Percentiles rank a stretch among this genome's conserved stretches.
Evolutionary conservation across 2,888 invertebrate genomes (phyloP).

Genomic region (Metellina segmentata): DNA sequence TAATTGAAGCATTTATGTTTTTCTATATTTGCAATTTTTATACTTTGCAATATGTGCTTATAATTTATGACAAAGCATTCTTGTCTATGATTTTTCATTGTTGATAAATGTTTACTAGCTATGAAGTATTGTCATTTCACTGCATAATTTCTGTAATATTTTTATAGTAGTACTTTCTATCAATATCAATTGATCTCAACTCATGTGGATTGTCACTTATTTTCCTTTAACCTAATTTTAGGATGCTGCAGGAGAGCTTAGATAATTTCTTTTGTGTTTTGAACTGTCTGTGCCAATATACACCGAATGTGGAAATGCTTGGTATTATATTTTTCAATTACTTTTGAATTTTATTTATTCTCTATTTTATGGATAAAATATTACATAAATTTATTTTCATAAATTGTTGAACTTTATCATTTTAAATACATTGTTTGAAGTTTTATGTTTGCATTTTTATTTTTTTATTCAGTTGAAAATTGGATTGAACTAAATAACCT

Average conservation of each 20-base stretch:
- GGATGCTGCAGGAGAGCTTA: conserved; percentile 9
- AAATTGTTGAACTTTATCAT: neutral
- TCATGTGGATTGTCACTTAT: no score
- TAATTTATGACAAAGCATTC: no score
- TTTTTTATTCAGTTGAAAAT: conserved; percentile 29
- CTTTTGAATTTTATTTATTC: neutral
- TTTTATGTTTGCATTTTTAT: neutral
- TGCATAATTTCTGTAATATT: no score
- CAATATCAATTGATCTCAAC: no score
- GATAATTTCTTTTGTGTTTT: conserved; percentile 51
- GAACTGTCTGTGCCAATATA: conserved; percentile 35
- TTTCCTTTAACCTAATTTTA: neutral
- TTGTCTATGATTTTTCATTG: no score
- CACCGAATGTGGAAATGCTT: conserved; percentile 12
- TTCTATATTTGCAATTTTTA: no score
- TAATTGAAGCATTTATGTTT: no score
- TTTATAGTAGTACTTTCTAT: no score
- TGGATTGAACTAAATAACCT: conserved; percentile 22
- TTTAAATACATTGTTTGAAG: neutral
- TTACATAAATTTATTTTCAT: neutral
- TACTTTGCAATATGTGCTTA: no score
- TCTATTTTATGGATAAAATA: neutral
- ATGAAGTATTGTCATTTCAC: no score
- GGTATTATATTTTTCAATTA: conserved; percentile 2
- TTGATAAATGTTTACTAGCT: no score